Evolutionary conservation across 2,888 invertebrate species (phyloP).

Genomic region (Mesochorus sp.): DNA sequence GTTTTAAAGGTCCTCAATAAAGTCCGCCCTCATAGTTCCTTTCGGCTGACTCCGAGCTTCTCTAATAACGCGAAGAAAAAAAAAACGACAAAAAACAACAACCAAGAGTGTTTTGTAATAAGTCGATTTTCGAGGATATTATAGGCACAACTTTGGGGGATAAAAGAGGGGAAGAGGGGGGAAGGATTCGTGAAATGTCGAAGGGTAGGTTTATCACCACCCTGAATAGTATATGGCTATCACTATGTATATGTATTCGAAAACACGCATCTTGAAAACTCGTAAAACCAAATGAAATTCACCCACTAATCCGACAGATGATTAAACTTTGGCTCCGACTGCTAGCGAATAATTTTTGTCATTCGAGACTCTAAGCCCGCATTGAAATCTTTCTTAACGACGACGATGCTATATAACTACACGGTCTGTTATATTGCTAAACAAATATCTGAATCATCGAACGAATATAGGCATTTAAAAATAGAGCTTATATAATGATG

Average conservation of each 20-base stretch:
- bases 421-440: no score
- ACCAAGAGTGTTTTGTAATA: slow-evolving; percentile 6
- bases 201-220: slow-evolving; percentile 68
- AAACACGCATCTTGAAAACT: slow-evolving; percentile 75
- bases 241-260: slow-evolving; percentile 3
- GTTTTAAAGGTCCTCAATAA: slow-evolving; percentile 22
- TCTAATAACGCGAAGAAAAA: slow-evolving; percentile 25
- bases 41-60: not conserved
- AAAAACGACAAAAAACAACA: slow-evolving; percentile 24
- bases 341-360: slow-evolving; percentile 23
- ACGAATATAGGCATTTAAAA: no score
- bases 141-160: not conserved
- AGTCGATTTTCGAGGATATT: slow-evolving; percentile 17
- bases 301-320: slow-evolving; percentile 77
- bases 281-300: slow-evolving; percentile 81
- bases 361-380: slow-evolving; percentile 22
- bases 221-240: slow-evolving; percentile 61
- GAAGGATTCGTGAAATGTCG: slow-evolving; percentile 57
- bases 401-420: no score
- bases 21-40: slow-evolving; percentile 15
- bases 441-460: no score
- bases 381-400: slow-evolving; percentile 9
- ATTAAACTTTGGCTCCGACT: slow-evolving; percentile 74
- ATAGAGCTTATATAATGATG: no score
- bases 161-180: not conserved